Evolutionary conservation across 1,140 invertebrate species (phyloP).

Genomic region (Schlechtendalia chinensis): DNA sequence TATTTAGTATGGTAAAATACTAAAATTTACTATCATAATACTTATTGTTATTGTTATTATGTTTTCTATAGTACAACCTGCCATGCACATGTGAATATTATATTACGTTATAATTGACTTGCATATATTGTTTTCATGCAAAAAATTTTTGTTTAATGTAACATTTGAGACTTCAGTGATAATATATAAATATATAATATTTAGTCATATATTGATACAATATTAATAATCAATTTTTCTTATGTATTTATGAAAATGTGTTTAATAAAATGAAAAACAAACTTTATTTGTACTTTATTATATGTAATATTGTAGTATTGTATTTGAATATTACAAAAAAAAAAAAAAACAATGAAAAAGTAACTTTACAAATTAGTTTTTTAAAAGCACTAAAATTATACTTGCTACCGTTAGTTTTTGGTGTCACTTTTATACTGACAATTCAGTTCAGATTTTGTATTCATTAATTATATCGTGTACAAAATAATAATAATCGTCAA

Average conservation of each 20-base stretch:
- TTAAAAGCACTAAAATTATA: too few relatives aligned
- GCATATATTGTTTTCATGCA: neutral
- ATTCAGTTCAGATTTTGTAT: too few relatives aligned
- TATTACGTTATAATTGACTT: constrained; percentile 27
- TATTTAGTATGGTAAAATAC: neutral
- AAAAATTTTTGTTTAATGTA: constrained; percentile 17
- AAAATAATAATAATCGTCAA: too few relatives aligned
- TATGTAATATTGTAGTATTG: too few relatives aligned
- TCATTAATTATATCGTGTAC: too few relatives aligned
- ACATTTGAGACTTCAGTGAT: constrained; percentile 45
- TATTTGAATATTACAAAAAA: too few relatives aligned
- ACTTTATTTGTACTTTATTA: neutral
- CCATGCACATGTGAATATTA: constrained; percentile 18
- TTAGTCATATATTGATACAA: constrained; percentile 9
- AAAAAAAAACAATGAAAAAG: too few relatives aligned
- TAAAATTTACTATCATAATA: too few relatives aligned
- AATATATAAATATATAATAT: constrained; percentile 13
- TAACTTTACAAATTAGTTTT: too few relatives aligned
- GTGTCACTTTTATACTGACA: too few relatives aligned
- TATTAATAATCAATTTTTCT: constrained; percentile 18
- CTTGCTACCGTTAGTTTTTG: too few relatives aligned
- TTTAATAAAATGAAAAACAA: constrained; percentile 21
- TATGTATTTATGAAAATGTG: constrained; percentile 24
- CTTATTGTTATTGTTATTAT: neutral
- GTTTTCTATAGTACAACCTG: constrained; percentile 17